A percentile compares a stretch with the other conserved stretches of the same genome.
phyloP scores from a whole-genome alignment of 1,140 invertebrate species.

The Zeugodacus cucurbitae region DNA sequence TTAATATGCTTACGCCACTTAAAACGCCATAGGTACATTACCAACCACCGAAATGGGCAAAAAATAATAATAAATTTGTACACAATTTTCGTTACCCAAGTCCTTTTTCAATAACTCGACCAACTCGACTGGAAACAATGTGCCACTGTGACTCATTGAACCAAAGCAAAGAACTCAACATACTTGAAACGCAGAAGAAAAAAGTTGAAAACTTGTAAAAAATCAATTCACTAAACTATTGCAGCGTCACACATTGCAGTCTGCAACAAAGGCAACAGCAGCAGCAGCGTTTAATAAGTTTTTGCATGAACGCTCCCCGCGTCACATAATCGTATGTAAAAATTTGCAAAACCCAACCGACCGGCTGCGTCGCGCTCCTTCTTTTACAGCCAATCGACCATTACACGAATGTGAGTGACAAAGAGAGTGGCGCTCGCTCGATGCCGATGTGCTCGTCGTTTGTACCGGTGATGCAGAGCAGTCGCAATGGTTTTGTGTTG shows the following conservation, averaged over 20 bases:
- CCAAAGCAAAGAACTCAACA: too few species aligned
- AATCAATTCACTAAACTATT: background rate
- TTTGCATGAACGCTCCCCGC: conserved; percentile 12
- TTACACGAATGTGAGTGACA: background rate
- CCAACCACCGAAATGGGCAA: background rate
- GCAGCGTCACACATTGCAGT: background rate
- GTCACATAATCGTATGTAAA: conserved; percentile 23
- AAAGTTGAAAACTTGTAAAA: background rate
- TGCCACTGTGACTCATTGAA: conserved; percentile 28
- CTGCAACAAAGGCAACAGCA: conserved; percentile 11
- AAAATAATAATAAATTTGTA: background rate
- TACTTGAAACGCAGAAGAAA: background rate
- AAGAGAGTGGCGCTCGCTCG: conserved; percentile 8
- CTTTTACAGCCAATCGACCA: background rate
- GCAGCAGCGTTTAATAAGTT: conserved; percentile 2
- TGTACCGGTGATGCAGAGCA: background rate
- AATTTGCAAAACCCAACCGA: background rate
- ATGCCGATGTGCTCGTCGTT: background rate
- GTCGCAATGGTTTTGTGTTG: background rate
- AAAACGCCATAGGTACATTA: background rate
- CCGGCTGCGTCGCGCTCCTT: background rate
- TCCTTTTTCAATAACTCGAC: conserved; percentile 15
- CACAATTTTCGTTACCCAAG: background rate
- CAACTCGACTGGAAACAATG: background rate
- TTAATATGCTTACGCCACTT: background rate